A percentile compares a stretch with the other conserved stretches of the same genome.
Evolutionary conservation across 35 echinoderm and acorn worm species (phyloP).

Genomic region (Strongylocentrotus purpuratus): DNA sequence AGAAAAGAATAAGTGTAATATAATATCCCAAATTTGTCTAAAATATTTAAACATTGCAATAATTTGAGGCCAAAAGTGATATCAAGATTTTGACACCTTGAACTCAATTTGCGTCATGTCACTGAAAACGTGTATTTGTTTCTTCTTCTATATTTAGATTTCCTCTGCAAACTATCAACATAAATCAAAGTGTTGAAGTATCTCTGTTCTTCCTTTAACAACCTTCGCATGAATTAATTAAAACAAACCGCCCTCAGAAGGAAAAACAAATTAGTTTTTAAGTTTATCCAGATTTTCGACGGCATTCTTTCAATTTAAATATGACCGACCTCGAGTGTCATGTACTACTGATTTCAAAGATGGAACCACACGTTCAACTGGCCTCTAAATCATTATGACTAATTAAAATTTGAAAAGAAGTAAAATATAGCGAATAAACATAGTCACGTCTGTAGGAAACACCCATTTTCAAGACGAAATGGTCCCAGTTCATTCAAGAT

Average conservation of each 20-base stretch:
- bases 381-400: background rate
- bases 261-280: conserved; percentile 14
- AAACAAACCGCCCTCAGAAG: background rate
- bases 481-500: background rate
- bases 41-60: no score
- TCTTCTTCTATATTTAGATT: background rate
- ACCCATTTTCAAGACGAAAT: background rate
- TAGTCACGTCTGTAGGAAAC: background rate
- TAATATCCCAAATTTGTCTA: no score
- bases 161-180: background rate
- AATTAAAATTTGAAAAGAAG: background rate
- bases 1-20: no score
- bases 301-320: background rate
- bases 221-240: background rate
- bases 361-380: background rate
- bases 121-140: background rate
- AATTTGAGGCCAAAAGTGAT: no score
- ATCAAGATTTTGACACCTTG: no score
- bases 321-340: background rate
- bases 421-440: background rate
- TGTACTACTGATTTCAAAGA: background rate
- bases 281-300: background rate
- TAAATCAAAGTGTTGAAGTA: background rate
- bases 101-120: background rate
- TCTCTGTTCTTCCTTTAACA: background rate